phyloP scores from a whole-genome alignment of 2,888 invertebrate species.

The Chaetogeoica ovagalla region DNA sequence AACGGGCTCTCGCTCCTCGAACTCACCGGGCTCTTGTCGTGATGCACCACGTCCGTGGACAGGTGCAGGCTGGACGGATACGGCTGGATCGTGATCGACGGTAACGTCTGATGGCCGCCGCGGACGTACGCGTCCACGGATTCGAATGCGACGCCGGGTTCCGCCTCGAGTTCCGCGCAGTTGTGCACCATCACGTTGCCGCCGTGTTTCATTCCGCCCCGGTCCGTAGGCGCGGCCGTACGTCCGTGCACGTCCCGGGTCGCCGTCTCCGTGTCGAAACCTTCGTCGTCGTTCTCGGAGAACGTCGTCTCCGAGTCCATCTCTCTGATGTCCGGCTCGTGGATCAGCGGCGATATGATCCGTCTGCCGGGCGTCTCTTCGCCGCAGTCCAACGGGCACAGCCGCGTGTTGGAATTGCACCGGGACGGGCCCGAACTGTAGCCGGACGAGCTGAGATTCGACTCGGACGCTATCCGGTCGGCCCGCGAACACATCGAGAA shows the following conservation, averaged over 20 bases:
- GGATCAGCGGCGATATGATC: constrained; percentile 48
- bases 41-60: constrained; percentile 44
- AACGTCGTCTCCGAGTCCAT: constrained; percentile 73
- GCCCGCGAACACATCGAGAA: constrained; percentile 74
- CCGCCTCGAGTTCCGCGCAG: constrained; percentile 53
- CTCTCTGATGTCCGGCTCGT: constrained; percentile 60
- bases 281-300: constrained; percentile 73
- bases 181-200: constrained; percentile 62
- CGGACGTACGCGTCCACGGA: not conserved
- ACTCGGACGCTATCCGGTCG: constrained; percentile 78
- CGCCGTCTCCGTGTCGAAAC: constrained; percentile 73
- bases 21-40: constrained; percentile 69
- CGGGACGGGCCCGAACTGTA: constrained; percentile 81
- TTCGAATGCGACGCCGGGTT: not conserved
- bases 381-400: constrained; percentile 76
- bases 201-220: constrained; percentile 58
- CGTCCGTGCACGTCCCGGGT: constrained; percentile 59
- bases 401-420: constrained; percentile 78
- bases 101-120: constrained; percentile 60
- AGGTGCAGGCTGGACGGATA: constrained; percentile 58
- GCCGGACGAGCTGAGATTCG: constrained; percentile 80
- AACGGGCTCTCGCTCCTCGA: constrained; percentile 78
- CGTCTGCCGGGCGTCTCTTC: constrained; percentile 66
- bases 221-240: constrained; percentile 66
- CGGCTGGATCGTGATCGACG: constrained; percentile 66